Evolutionary conservation across 2,888 invertebrate species (phyloP).

Genomic region (Eristalis intricaria): DNA sequence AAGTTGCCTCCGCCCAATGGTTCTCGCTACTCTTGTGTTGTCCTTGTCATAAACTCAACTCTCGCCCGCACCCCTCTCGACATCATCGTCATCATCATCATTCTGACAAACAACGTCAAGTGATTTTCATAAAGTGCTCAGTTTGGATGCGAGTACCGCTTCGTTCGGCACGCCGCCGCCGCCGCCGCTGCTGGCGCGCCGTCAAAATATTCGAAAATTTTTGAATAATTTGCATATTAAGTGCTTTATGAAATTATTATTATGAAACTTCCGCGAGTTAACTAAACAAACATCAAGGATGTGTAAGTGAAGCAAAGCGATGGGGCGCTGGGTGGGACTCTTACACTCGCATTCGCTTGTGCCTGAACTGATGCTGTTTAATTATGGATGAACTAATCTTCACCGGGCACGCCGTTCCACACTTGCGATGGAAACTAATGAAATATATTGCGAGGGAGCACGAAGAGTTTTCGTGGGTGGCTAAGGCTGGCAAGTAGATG

Average conservation of each 20-base stretch:
- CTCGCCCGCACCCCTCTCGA: conserved; percentile 4
- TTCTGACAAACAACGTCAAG: conserved; percentile 27
- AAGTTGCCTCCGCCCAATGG: conserved; percentile 26
- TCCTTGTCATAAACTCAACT: conserved; percentile 16
- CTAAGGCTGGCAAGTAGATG: background rate
- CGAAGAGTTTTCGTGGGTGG: background rate
- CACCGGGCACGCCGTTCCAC: conserved; percentile 32
- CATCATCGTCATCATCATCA: conserved; percentile 18
- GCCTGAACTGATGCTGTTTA: conserved; percentile 31
- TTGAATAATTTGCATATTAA: conserved; percentile 70
- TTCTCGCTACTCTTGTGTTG: conserved; percentile 2
- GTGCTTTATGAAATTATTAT: conserved; percentile 69
- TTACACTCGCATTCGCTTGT: background rate
- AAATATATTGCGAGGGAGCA: conserved; percentile 19
- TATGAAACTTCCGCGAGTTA: conserved; percentile 58
- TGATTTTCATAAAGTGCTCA: conserved; percentile 44
- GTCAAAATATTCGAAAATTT: conserved; percentile 33
- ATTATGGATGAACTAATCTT: conserved; percentile 61
- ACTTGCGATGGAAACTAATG: conserved; percentile 42
- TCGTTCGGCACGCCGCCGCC: background rate
- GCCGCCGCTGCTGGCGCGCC: background rate
- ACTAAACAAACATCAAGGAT: conserved; percentile 58
- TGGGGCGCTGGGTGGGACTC: background rate
- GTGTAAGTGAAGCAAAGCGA: background rate
- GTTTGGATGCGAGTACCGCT: background rate